Percentiles rank a stretch among this genome's conserved stretches.
Conservation (phyloP, 2,888 invertebrate genomes). For the Mythimna pallens region DNA sequence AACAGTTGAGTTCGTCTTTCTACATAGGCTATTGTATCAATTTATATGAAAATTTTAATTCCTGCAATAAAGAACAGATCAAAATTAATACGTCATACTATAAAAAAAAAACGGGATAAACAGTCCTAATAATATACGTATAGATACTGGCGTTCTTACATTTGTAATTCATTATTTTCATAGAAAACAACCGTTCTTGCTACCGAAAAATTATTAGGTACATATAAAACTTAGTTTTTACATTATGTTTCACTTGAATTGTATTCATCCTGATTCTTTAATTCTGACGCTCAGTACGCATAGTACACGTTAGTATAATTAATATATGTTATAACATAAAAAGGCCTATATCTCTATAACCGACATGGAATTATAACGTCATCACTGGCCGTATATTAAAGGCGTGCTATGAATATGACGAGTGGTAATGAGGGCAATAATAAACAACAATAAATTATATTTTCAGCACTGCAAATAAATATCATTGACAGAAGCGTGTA, state of each 20-base stretch:
- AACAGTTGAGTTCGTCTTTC: background rate
- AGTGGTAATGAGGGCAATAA: constrained; percentile 32
- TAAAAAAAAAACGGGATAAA: too few relatives aligned
- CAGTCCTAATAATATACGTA: too few relatives aligned
- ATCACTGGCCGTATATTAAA: constrained; percentile 43
- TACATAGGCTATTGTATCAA: background rate
- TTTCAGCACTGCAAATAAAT: constrained; percentile 37
- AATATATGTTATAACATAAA: constrained; percentile 3
- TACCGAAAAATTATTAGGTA: too few relatives aligned
- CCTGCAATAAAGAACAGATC: too few relatives aligned
- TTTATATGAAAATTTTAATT: background rate
- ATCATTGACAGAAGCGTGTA: background rate
- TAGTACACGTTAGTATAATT: too few relatives aligned
- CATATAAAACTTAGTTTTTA: too few relatives aligned
- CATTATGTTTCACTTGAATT: background rate
- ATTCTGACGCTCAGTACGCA: too few relatives aligned
- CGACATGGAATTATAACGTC: constrained; percentile 17
- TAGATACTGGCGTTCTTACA: too few relatives aligned
- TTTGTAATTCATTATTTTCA: too few relatives aligned
- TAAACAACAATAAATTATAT: constrained; percentile 27
- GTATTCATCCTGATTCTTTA: background rate
- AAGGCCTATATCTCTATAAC: constrained; percentile 13
- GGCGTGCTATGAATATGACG: constrained; percentile 47
- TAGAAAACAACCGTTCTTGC: too few relatives aligned
- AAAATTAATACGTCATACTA: too few relatives aligned